Percentiles rank a stretch among this genome's conserved stretches.
phyloP scores from a whole-genome alignment of 30 jellyfish, hydroid and myxozoan genomes.

The Turritopsis rubra region DNA sequence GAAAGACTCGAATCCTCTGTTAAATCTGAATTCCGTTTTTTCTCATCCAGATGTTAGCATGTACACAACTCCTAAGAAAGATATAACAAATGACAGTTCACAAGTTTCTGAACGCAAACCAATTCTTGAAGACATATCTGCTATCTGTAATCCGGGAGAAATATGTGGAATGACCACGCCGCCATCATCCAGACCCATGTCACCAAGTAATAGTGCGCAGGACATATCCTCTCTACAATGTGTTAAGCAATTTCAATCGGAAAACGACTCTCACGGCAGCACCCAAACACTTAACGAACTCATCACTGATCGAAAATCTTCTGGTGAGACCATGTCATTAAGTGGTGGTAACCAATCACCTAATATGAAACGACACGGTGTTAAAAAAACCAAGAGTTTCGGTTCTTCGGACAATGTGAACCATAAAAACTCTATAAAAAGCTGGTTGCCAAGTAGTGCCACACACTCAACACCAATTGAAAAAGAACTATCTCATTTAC shows the following conservation, averaged over 20 bases:
- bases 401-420: conserved; percentile 26
- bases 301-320: conserved; percentile 44
- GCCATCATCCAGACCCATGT: conserved; percentile 78
- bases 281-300: conserved; percentile 17
- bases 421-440: conserved; percentile 20
- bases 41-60: conserved; percentile 3
- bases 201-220: conserved; percentile 79
- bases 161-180: conserved; percentile 83
- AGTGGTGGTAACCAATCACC: conserved; percentile 20
- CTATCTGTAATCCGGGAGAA: conserved; percentile 80
- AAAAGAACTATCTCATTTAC: not conserved
- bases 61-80: conserved; percentile 9
- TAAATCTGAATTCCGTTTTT: conserved; percentile 5
- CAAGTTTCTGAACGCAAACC: conserved; percentile 11
- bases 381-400: conserved; percentile 13
- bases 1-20: not conserved
- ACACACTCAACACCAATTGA: conserved; percentile 33
- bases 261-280: conserved; percentile 32
- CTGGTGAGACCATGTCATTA: conserved; percentile 36
- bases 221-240: conserved; percentile 44
- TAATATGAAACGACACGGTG: not conserved
- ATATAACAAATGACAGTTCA: not conserved
- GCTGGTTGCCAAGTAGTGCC: conserved; percentile 21
- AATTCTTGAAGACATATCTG: not conserved
- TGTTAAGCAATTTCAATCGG: conserved; percentile 41